A percentile compares a stretch with the other conserved stretches of the same genome.
phyloP scores from a whole-genome alignment of 2,797 vertebrate genomes.

The Ciconia nigra region DNA sequence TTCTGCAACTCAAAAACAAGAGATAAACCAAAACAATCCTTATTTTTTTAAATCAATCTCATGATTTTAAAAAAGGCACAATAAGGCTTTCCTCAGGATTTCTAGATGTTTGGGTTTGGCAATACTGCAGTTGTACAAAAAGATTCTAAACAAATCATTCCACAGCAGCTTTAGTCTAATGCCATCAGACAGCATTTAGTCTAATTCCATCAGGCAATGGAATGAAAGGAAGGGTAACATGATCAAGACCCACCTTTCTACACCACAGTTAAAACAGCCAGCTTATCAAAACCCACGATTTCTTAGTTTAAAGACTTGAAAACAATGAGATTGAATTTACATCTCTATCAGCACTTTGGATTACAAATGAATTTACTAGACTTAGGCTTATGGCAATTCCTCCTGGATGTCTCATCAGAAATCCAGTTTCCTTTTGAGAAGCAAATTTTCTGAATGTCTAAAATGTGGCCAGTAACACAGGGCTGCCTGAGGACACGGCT shows the following conservation, averaged over 20 bases:
- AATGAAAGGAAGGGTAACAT: background rate
- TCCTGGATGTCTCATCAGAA: background rate
- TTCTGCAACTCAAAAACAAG: background rate
- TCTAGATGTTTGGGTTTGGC: background rate
- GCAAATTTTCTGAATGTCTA: background rate
- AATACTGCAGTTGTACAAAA: background rate
- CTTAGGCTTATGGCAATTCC: background rate
- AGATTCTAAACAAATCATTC: background rate
- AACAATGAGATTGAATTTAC: background rate
- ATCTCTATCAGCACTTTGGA: background rate
- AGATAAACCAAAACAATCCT: background rate
- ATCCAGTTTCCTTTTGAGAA: background rate
- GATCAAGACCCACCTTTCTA: background rate
- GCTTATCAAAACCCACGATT: background rate
- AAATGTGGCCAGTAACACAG: background rate
- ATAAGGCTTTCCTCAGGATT: background rate
- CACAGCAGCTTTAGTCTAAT: background rate
- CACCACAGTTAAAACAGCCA: background rate
- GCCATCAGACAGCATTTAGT: no score
- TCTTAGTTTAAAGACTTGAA: background rate
- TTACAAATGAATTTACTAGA: background rate
- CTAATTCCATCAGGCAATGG: background rate
- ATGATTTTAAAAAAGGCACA: background rate
- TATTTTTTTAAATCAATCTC: background rate
- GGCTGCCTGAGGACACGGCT: background rate